Base-by-base conservation (phyloP, 2,797 vertebrate species). In the Mus spretus region DNA sequence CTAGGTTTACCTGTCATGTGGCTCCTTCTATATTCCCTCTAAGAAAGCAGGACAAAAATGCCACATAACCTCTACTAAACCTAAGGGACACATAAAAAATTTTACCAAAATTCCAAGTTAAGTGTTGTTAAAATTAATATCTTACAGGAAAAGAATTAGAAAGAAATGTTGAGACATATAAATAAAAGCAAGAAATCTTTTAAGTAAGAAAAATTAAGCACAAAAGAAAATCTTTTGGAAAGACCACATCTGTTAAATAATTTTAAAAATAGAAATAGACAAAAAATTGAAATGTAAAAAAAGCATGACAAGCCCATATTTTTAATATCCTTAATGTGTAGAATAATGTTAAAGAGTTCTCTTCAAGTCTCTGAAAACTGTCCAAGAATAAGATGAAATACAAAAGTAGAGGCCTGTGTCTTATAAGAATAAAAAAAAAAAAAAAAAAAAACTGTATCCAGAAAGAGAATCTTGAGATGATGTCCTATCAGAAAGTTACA, bases 81-180 rank as follows among this genome's bases (percentile, higher is more conserved):
- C 13, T 83, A 17, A 55, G 15, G 0, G 67, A 28, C 19, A 61
- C 28, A 63, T 24, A 28, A 40, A 20, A 6, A 7, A 11, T 47
- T 12, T 3, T 34, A 31, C 1, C 31, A 8, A 47, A 9, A 7
- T 19, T 0, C 8, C 44, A 7, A 63, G 40, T 9, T 59, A 1
- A 34, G 19, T 85, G 10, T 44, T 19, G 8, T 15, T 24, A 37
- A 17, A 17, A 83, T 1, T 10, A 7, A 28, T 47, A 44, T 28
- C 11, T 61, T 40, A 13, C 57, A 61, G 44, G 57, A 40, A 44
- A 44, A 40, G 6, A 61, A 61, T 31, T 24, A 28, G 24, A 61
- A 61, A 44, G 55, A 67, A 4, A 34, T 20, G 13, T 7, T 9
- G 26, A 77, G 3, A 20, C 31, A 17, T 72, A n/a, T 44, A n/a